Evolutionary conservation across 2,888 invertebrate genomes (phyloP).

Genomic region (Melinaea menophilus): DNA sequence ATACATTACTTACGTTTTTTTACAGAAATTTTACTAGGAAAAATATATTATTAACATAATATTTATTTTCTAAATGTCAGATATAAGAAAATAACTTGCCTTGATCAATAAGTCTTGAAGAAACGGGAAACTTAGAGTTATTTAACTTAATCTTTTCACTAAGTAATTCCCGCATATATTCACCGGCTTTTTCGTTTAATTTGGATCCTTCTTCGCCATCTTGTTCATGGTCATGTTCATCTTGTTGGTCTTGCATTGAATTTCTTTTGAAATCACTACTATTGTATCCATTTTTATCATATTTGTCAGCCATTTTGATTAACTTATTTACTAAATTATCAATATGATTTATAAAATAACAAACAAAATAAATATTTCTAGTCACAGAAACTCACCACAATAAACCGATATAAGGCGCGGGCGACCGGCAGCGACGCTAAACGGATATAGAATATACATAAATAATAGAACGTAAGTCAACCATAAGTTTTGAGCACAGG

Average conservation of each 20-base stretch:
- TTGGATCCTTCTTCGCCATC: constrained; percentile 77
- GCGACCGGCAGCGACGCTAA: not conserved
- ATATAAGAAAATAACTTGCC: constrained; percentile 68
- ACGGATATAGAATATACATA: not conserved
- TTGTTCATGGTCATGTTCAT: constrained; percentile 56
- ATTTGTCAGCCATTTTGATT: constrained; percentile 55
- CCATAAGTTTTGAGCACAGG: no score
- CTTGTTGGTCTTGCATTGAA: constrained; percentile 46
- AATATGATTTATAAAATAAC: constrained; percentile 12
- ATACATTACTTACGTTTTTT: no score
- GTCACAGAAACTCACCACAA: constrained; percentile 6
- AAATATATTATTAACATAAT: no score
- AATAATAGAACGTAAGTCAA: no score
- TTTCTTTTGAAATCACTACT: constrained; percentile 72
- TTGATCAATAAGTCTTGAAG: constrained; percentile 83
- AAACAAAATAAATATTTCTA: constrained; percentile 13
- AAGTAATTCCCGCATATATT: constrained; percentile 86
- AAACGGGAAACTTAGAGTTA: constrained; percentile 82
- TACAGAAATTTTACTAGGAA: no score
- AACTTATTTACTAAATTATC: constrained; percentile 14
- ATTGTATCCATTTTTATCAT: constrained; percentile 69
- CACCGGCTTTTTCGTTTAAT: constrained; percentile 84
- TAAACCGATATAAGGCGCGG: no score
- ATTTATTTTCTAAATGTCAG: no score
- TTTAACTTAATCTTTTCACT: constrained; percentile 83